These are phyloP conservation scores for Parapsyche elsis DNA, from an alignment of 1,140 invertebrate species.

Conservation along the genomic window DNA sequence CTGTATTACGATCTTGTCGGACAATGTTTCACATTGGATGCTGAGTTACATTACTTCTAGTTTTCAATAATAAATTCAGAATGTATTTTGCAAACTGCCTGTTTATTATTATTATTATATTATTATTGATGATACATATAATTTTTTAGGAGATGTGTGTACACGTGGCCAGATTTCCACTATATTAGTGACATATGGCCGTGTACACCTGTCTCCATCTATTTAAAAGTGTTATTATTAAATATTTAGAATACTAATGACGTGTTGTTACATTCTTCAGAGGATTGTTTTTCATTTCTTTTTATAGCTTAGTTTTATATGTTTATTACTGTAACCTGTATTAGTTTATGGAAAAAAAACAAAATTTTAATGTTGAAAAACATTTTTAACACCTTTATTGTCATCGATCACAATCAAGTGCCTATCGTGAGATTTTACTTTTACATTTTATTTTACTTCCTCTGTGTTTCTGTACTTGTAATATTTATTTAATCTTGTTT, in stretches of 20 bases:
- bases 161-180: slow-evolving; percentile 55
- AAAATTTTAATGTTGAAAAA: too few species aligned
- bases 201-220: slow-evolving; percentile 46
- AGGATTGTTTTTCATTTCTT: slow-evolving; percentile 18
- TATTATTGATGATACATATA: not conserved
- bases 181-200: slow-evolving; percentile 57
- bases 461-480: too few species aligned
- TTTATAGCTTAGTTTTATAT: not conserved
- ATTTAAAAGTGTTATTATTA: slow-evolving; percentile 39
- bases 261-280: slow-evolving; percentile 46
- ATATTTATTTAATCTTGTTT: too few species aligned
- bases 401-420: too few species aligned
- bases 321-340: not conserved
- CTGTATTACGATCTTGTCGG: not conserved
- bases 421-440: too few species aligned
- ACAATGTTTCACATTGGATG: too few species aligned
- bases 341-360: not conserved
- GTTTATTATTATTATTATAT: slow-evolving; percentile 42
- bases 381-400: too few species aligned
- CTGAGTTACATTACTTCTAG: too few species aligned
- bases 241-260: slow-evolving; percentile 43
- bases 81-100: not conserved
- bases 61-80: not conserved
- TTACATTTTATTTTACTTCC: too few species aligned
- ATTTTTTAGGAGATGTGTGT: slow-evolving; percentile 36